Percentiles rank a stretch among this genome's conserved stretches.
Evolutionary conservation across 2,113 vertebrate genomes (phyloP).

Genomic region (Grammomys surdaster): DNA sequence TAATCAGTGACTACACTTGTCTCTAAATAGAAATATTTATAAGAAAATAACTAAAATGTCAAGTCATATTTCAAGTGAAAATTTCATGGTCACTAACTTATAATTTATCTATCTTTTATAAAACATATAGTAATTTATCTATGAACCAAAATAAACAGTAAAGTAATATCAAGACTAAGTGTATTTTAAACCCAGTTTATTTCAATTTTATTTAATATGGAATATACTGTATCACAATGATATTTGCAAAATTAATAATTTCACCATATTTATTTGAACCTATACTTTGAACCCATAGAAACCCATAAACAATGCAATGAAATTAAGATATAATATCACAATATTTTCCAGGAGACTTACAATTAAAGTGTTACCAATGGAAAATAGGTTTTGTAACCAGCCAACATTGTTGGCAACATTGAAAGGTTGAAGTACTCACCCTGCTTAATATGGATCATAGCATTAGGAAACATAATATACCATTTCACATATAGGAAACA

Average conservation of each 20-base stretch:
- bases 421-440: neutral
- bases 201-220: neutral
- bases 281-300: constrained; percentile 20
- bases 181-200: constrained; percentile 16
- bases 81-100: neutral
- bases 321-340: constrained; percentile 48
- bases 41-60: neutral
- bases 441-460: neutral
- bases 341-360: constrained; percentile 42
- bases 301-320: neutral
- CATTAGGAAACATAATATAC: neutral
- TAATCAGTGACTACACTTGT: neutral
- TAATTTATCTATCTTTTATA: neutral
- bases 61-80: neutral
- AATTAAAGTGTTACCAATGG: neutral
- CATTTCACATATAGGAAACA: neutral
- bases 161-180: neutral
- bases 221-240: neutral
- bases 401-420: constrained; percentile 3
- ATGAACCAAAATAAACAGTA: neutral
- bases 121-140: neutral
- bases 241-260: constrained; percentile 29
- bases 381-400: constrained; percentile 34
- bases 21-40: neutral
- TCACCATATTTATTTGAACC: neutral